phyloP scores from a whole-genome alignment of 2,888 invertebrate species.

The Nemurella pictetii region DNA sequence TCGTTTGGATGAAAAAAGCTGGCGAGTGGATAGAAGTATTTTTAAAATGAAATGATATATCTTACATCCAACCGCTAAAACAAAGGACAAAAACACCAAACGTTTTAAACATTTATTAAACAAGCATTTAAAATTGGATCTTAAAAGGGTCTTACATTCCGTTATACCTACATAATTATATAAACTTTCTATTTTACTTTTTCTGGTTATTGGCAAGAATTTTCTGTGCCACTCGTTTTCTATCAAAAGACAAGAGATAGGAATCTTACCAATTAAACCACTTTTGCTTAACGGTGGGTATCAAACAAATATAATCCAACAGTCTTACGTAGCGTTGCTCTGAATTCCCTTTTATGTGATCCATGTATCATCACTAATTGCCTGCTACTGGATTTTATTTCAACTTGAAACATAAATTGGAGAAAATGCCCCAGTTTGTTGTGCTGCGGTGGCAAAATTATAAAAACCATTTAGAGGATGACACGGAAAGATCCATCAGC shows the following conservation, averaged over 20 bases:
- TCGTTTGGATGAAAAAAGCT: too few species aligned
- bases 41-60: too few species aligned
- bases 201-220: neutral
- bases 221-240: neutral
- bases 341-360: neutral
- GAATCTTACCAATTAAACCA: neutral
- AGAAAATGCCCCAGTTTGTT: neutral
- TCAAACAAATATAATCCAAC: neutral
- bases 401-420: neutral
- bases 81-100: too few species aligned
- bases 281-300: neutral
- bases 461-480: neutral
- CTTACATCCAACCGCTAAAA: too few species aligned
- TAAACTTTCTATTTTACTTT: too few species aligned
- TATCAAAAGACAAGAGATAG: neutral
- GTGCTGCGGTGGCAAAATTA: neutral
- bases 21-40: too few species aligned
- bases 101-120: too few species aligned
- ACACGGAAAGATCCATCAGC: neutral
- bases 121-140: too few species aligned
- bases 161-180: too few species aligned
- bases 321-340: neutral
- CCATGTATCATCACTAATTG: neutral
- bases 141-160: too few species aligned
- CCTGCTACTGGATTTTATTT: neutral